phyloP scores from a whole-genome alignment of 2,113 vertebrate genomes.

The Pygoscelis antarcticus region DNA sequence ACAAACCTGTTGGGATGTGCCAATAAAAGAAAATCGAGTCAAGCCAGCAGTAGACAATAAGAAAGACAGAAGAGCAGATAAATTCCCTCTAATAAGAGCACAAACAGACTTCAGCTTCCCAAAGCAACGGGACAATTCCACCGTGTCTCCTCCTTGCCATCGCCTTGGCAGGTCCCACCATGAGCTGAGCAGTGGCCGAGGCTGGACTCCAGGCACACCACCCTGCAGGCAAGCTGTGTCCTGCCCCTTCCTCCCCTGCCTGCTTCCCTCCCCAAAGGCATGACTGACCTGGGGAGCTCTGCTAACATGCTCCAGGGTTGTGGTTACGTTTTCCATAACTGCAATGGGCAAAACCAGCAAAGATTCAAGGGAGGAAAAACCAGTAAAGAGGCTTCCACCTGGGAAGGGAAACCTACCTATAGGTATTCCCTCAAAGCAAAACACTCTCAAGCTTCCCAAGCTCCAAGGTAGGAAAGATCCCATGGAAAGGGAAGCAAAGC shows the following conservation, averaged over 20 bases:
- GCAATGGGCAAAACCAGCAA: not conserved
- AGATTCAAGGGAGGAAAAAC: not conserved
- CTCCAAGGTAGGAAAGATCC: not conserved
- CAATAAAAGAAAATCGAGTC: not conserved
- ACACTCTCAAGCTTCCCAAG: not conserved
- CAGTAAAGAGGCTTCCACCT: not conserved
- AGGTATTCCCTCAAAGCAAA: not conserved
- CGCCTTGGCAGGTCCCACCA: not conserved
- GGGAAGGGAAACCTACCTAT: not conserved
- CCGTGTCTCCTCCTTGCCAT: not conserved
- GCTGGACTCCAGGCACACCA: not conserved
- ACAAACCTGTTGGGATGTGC: not conserved
- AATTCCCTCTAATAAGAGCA: not conserved
- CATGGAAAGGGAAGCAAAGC: not conserved
- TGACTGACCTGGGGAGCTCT: not conserved
- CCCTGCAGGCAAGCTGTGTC: accelerated
- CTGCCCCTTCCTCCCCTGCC: not conserved
- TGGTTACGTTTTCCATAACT: not conserved
- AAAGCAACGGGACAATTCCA: not conserved
- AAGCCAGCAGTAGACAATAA: not conserved
- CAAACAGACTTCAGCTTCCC: not conserved
- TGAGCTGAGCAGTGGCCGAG: not conserved
- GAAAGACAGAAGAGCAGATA: not conserved
- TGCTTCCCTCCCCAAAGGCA: not conserved
- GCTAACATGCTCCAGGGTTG: not conserved